Evolutionary conservation across 1,140 invertebrate species (phyloP).

Genomic region (Hycleus phaleratus): DNA sequence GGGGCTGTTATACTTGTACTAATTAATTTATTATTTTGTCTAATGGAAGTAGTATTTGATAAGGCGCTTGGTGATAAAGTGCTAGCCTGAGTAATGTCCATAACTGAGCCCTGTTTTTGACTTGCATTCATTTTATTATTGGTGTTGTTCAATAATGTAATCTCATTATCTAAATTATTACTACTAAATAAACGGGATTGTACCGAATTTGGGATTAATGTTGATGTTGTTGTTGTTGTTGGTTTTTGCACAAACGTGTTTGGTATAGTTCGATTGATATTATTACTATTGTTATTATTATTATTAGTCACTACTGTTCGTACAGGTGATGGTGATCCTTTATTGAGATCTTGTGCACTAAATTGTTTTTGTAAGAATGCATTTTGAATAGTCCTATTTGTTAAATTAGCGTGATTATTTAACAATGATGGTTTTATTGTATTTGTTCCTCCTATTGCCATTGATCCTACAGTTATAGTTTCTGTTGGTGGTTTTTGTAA

Average conservation of each 20-base stretch:
- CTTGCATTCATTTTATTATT: background rate
- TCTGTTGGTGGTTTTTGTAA: slow-evolving; percentile 7
- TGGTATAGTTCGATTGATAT: slow-evolving; percentile 1
- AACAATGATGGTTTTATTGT: no score
- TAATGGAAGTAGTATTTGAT: slow-evolving; percentile 25
- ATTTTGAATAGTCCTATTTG: no score
- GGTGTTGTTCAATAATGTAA: slow-evolving; percentile 6
- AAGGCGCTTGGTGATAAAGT: slow-evolving; percentile 33
- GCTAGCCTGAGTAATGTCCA: slow-evolving; percentile 20
- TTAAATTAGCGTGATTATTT: no score
- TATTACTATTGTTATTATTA: no score
- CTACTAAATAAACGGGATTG: no score
- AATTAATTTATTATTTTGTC: slow-evolving; percentile 21
- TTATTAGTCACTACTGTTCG: background rate
- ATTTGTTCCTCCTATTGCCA: background rate
- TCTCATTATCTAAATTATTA: no score
- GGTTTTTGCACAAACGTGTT: slow-evolving; percentile 13
- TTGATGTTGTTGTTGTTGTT: slow-evolving; percentile 17
- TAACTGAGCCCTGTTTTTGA: no score
- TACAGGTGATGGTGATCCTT: background rate
- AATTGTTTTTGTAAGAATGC: no score
- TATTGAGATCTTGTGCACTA: no score
- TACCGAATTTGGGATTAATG: slow-evolving; percentile 2
- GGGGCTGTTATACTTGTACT: slow-evolving; percentile 19
- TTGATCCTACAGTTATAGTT: background rate